Conservation (phyloP, 2,797 vertebrate species). For the Galaxias olidus region DNA sequence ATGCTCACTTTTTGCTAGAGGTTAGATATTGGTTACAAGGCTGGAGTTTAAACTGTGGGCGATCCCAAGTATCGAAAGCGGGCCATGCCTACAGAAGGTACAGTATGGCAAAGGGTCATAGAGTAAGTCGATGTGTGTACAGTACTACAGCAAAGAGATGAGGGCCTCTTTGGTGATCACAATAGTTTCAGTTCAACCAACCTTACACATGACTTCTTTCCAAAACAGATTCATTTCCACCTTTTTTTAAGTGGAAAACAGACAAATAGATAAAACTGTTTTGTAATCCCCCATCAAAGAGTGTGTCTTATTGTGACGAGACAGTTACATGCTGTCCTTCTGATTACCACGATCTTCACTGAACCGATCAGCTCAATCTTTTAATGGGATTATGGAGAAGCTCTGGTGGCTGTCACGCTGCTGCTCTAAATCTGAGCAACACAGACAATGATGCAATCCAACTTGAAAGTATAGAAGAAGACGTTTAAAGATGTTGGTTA, state of each 20-base stretch:
- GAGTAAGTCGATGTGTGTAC: too few relatives aligned
- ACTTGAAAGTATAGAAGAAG: not conserved
- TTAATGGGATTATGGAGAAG: conserved; percentile 41
- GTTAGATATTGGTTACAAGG: not conserved
- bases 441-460: not conserved
- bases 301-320: conserved; percentile 26
- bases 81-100: not conserved
- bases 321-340: conserved; percentile 16
- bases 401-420: conserved; percentile 10
- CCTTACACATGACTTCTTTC: not conserved
- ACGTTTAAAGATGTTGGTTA: not conserved
- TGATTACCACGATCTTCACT: conserved; percentile 22
- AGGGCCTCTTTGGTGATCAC: not conserved
- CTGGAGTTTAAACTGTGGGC: conserved; percentile 13
- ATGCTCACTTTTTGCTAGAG: not conserved
- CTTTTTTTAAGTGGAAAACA: not conserved
- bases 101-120: not conserved
- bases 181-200: not conserved
- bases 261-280: not conserved
- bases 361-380: conserved; percentile 43
- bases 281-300: conserved; percentile 11
- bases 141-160: too few relatives aligned
- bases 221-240: not conserved
- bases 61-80: not conserved
- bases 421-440: conserved; percentile 9